Conservation (phyloP, 2,888 invertebrate species). For the Dascillus cervinus region DNA sequence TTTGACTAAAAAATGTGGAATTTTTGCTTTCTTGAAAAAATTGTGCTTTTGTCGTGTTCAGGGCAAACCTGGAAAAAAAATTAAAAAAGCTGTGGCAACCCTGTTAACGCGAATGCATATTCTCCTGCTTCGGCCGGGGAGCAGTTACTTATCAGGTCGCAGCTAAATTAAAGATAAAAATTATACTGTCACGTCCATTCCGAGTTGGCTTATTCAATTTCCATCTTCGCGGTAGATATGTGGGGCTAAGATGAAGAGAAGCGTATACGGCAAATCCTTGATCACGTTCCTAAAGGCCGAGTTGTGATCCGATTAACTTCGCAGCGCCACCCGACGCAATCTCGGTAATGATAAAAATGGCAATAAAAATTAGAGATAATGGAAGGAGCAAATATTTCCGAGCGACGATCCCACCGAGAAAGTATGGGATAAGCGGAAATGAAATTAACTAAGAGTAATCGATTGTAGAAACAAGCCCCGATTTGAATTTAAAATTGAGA, state of each 20-base stretch:
- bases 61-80: no score
- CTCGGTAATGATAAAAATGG: slow-evolving; percentile 45
- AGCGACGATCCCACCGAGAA: slow-evolving; percentile 14
- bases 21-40: no score
- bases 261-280: slow-evolving; percentile 37
- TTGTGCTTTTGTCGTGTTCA: no score
- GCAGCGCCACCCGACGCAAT: slow-evolving; percentile 40
- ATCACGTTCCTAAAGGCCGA: slow-evolving; percentile 42
- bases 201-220: slow-evolving; percentile 42
- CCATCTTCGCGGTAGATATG: slow-evolving; percentile 35
- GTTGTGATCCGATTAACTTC: slow-evolving; percentile 44
- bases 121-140: slow-evolving; percentile 23
- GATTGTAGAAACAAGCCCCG: slow-evolving; percentile 50
- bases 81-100: slow-evolving; percentile 1
- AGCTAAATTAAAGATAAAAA: slow-evolving; percentile 45
- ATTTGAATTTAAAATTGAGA: slow-evolving; percentile 41
- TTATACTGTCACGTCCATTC: slow-evolving; percentile 43
- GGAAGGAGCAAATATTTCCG: slow-evolving; percentile 26
- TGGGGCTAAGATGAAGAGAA: slow-evolving; percentile 35
- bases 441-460: slow-evolving; percentile 61
- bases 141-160: slow-evolving; percentile 38
- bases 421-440: slow-evolving; percentile 44
- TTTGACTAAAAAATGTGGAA: no score
- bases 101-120: slow-evolving; percentile 32
- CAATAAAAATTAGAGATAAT: slow-evolving; percentile 45